Percentiles rank a stretch among this genome's conserved stretches.
phyloP scores from a whole-genome alignment of 35 echinoderm and acorn worm species.

The Chiridota heheva region DNA sequence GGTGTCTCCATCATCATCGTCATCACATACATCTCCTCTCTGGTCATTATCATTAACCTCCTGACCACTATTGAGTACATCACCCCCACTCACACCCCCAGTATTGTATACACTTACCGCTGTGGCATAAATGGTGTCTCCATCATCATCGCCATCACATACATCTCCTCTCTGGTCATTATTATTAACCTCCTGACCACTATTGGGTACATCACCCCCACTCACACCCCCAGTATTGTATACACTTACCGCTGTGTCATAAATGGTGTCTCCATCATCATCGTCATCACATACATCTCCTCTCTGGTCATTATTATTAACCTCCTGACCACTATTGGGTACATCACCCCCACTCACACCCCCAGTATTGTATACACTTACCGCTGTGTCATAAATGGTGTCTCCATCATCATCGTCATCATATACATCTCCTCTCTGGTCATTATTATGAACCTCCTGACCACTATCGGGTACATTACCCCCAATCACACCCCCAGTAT shows the following conservation, averaged over 20 bases:
- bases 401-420: no score
- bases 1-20: constrained; percentile 76
- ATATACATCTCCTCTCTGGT: no score
- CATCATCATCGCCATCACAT: constrained; percentile 79
- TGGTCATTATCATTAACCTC: constrained; percentile 72
- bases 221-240: no score
- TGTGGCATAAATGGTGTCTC: constrained; percentile 69
- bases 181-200: constrained; percentile 81
- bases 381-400: constrained; percentile 53
- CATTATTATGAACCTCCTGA: constrained; percentile 60
- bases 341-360: no score
- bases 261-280: constrained; percentile 78
- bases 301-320: constrained; percentile 62
- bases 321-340: constrained; percentile 84
- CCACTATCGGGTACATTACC: constrained; percentile 61
- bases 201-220: constrained; percentile 66
- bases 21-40: constrained; percentile 73
- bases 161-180: constrained; percentile 65
- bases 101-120: constrained; percentile 60
- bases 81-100: no score
- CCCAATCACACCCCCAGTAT: no score
- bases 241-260: constrained; percentile 68
- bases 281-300: constrained; percentile 78
- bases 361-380: no score
- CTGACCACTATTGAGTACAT: constrained; percentile 76